Percentiles rank a stretch among this genome's conserved stretches.
Conservation (phyloP, 2,797 vertebrate genomes). For the Eupleurogrammus muticus region DNA sequence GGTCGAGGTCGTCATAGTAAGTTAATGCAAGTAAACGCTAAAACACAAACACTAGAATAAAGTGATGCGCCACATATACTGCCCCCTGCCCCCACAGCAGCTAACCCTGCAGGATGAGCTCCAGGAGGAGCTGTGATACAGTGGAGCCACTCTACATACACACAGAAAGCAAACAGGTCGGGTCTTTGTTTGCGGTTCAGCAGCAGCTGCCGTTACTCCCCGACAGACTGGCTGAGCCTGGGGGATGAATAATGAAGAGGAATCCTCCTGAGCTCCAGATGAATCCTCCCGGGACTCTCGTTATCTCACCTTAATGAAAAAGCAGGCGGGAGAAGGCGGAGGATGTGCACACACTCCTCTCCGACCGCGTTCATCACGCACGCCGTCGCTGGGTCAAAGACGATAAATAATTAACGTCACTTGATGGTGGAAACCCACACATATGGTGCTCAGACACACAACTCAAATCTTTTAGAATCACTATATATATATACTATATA, state of each 20-base stretch:
- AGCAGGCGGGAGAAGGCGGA: conserved; percentile 28
- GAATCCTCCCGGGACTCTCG: conserved; percentile 48
- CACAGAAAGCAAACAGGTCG: conserved; percentile 10
- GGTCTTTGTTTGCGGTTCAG: conserved; percentile 44
- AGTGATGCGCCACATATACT: too few species aligned
- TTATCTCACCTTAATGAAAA: conserved; percentile 61
- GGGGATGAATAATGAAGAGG: conserved; percentile 61
- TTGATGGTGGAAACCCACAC: conserved; percentile 22
- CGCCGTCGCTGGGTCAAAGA: conserved; percentile 21
- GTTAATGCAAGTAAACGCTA: too few species aligned
- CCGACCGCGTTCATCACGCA: conserved; percentile 2
- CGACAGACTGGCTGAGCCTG: conserved; percentile 42
- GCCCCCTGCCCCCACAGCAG: too few species aligned
- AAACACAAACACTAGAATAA: too few species aligned
- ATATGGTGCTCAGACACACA: neutral
- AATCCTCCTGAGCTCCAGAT: conserved; percentile 48
- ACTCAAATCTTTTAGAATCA: conserved; percentile 9
- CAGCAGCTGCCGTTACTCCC: conserved; percentile 39
- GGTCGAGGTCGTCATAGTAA: too few species aligned
- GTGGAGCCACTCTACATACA: conserved; percentile 5
- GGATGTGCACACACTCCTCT: neutral
- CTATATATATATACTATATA: too few species aligned
- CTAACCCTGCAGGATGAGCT: too few species aligned
- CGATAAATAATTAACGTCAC: conserved; percentile 53
- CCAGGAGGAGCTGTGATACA: too few species aligned